A percentile compares a stretch with the other conserved stretches of the same genome.
These are phyloP conservation scores for Pseudococcus jackbeardsleyi DNA, from an alignment of 2,888 invertebrate species.

Conservation along the genomic window DNA sequence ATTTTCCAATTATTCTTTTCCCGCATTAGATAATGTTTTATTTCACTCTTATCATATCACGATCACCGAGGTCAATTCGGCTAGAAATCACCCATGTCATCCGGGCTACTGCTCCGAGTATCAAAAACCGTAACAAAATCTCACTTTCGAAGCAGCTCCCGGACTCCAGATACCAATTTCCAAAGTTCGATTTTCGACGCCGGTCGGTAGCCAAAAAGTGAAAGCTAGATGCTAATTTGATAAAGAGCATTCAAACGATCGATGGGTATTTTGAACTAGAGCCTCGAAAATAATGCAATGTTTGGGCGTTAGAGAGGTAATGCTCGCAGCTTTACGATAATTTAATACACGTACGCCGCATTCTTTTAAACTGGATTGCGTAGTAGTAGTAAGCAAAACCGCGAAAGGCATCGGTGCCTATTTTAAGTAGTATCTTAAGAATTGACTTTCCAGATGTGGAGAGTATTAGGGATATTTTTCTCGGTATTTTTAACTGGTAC, in stretches of 20 bases:
- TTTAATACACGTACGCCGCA: background rate
- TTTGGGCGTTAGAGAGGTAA: background rate
- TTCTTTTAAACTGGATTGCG: slow-evolving; percentile 3
- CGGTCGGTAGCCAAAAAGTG: too few relatives aligned
- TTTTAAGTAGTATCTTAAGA: background rate
- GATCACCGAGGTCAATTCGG: too few relatives aligned
- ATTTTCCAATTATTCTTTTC: too few relatives aligned
- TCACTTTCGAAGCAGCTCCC: too few relatives aligned
- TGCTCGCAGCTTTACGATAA: slow-evolving; percentile 4
- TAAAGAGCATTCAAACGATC: background rate
- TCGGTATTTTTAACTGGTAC: background rate
- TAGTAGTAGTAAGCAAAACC: background rate
- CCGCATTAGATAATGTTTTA: too few relatives aligned
- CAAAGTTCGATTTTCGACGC: too few relatives aligned
- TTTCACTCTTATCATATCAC: too few relatives aligned
- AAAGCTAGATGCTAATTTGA: background rate
- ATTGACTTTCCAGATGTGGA: background rate
- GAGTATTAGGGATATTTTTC: background rate
- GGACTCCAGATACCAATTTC: too few relatives aligned
- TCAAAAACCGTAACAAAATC: too few relatives aligned
- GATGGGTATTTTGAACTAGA: background rate
- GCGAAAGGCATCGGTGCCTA: background rate
- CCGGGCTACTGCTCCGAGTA: too few relatives aligned
- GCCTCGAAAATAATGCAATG: background rate
- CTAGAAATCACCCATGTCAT: too few relatives aligned